Evolutionary conservation across 2,113 vertebrate species (phyloP).

Genomic region (Eclectus roratus): DNA sequence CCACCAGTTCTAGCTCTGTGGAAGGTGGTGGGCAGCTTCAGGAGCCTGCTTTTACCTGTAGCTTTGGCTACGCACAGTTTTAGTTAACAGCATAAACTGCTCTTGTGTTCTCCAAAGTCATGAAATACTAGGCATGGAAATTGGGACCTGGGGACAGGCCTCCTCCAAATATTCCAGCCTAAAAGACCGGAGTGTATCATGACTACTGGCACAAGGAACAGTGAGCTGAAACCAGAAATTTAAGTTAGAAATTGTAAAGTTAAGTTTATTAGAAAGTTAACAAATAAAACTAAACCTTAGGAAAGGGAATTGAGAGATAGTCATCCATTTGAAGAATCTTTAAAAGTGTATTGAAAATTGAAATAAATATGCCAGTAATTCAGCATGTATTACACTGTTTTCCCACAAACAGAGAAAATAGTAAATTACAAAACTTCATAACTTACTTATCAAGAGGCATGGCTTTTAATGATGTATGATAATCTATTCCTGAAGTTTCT

Average conservation of each 20-base stretch:
- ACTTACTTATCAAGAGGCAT: slow-evolving; percentile 21
- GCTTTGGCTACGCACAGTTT: not conserved
- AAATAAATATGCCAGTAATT: not conserved
- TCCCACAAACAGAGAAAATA: slow-evolving; percentile 17
- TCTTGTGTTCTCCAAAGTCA: not conserved
- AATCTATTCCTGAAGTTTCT: slow-evolving; percentile 12
- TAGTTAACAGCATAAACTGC: not conserved
- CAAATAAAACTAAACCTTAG: not conserved
- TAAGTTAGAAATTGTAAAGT: not conserved
- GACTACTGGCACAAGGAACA: not conserved
- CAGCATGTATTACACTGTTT: not conserved
- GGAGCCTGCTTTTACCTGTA: not conserved
- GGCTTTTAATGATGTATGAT: slow-evolving; percentile 32
- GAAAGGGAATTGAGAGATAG: not conserved
- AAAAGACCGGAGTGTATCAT: not conserved
- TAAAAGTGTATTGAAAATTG: not conserved
- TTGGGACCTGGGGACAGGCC: not conserved
- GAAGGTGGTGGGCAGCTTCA: not conserved
- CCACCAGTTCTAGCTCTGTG: not conserved
- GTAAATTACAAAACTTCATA: not conserved
- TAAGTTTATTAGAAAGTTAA: not conserved
- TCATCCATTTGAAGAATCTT: not conserved
- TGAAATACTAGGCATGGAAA: not conserved
- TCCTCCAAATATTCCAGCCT: not conserved
- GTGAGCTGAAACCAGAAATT: not conserved